phyloP scores from a whole-genome alignment of 2,113 vertebrate genomes.

The Solenodon paradoxus region DNA sequence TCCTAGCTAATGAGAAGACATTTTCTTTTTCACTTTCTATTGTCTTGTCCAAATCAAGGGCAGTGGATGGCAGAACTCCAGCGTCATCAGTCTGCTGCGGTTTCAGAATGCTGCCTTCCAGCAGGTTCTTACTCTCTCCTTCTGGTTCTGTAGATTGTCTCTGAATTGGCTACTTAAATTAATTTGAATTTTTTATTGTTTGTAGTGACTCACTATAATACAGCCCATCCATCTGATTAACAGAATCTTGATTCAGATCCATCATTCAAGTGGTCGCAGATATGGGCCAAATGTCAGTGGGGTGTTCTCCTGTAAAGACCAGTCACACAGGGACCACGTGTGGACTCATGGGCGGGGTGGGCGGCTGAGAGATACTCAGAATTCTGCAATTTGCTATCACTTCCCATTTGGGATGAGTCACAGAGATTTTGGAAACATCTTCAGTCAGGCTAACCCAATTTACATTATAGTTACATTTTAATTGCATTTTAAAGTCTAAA shows the following conservation, averaged over 20 bases:
- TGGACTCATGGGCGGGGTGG: not conserved
- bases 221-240: not conserved
- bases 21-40: not conserved
- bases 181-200: constrained; percentile 19
- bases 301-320: not conserved
- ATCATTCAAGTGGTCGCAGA: not conserved
- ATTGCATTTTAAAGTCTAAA: constrained; percentile 77
- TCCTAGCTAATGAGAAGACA: constrained; percentile 44
- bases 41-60: constrained; percentile 42
- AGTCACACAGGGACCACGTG: constrained; percentile 5
- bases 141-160: not conserved
- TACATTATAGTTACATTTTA: constrained; percentile 67
- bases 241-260: not conserved
- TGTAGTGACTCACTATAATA: constrained; percentile 38
- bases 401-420: constrained; percentile 51
- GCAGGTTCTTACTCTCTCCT: not conserved
- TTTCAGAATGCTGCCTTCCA: not conserved
- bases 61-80: not conserved
- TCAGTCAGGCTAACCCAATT: constrained; percentile 57
- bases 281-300: not conserved
- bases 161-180: constrained; percentile 26
- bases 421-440: constrained; percentile 50
- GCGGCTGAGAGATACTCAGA: not conserved
- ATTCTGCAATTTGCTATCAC: not conserved
- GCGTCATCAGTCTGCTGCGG: not conserved